Conservation (phyloP, 2,888 invertebrate species). For the Plebejus melissa region DNA sequence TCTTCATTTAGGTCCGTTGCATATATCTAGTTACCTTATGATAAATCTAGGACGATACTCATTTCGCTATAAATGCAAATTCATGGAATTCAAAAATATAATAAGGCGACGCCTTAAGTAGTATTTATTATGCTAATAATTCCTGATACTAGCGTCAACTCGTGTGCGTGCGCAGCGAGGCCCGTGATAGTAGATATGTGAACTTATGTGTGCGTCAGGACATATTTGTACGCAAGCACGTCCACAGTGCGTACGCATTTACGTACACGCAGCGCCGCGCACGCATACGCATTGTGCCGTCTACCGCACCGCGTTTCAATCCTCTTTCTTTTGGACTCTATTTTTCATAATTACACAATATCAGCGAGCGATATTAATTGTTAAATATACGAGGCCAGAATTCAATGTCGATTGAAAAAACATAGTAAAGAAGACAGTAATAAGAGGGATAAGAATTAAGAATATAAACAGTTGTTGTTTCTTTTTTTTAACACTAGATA, state of each 20-base stretch:
- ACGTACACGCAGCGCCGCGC: not conserved
- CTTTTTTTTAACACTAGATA: not conserved
- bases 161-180: conserved; percentile 18
- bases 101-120: conserved; percentile 64
- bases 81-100: conserved; percentile 77
- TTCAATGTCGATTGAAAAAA: not conserved
- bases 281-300: conserved; percentile 29
- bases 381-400: not conserved
- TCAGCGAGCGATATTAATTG: conserved; percentile 14
- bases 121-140: conserved; percentile 75
- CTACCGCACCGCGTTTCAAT: conserved; percentile 43
- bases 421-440: not conserved
- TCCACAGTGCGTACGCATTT: not conserved
- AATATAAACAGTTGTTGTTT: not conserved
- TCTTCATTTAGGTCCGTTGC: conserved; percentile 59
- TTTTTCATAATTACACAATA: not conserved
- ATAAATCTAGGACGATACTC: conserved; percentile 77
- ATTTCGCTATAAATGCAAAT: conserved; percentile 79
- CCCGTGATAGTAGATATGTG: not conserved
- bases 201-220: conserved; percentile 9
- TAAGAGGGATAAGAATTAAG: not conserved
- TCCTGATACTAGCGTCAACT: conserved; percentile 44
- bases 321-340: conserved; percentile 29
- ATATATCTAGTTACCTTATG: conserved; percentile 69
- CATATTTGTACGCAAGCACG: not conserved